A percentile compares a stretch with the other conserved stretches of the same genome.
Evolutionary conservation across 2,888 invertebrate species (phyloP).

Genomic region (Stegophylla sp.): DNA sequence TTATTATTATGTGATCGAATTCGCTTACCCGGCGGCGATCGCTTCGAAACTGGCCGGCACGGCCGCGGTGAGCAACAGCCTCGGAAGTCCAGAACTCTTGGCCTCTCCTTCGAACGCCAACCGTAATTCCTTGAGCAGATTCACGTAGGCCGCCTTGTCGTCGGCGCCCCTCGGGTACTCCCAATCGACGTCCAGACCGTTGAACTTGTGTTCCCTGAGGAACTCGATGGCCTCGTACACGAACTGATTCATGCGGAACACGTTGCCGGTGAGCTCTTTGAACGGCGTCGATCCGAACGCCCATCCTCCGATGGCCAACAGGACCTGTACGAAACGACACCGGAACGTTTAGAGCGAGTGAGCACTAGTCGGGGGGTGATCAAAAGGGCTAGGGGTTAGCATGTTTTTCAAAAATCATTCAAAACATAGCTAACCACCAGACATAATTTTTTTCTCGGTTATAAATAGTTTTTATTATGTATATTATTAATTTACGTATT

Average conservation of each 20-base stretch:
- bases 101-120: slow-evolving; percentile 92
- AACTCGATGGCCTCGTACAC: slow-evolving; percentile 94
- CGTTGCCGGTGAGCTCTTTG: slow-evolving; percentile 88
- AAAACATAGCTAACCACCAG: too few species aligned
- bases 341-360: too few species aligned
- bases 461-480: too few species aligned
- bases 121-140: slow-evolving; percentile 83
- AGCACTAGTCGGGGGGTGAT: too few species aligned
- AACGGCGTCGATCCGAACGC: slow-evolving; percentile 94
- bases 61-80: slow-evolving; percentile 81
- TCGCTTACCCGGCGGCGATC: slow-evolving; percentile 80
- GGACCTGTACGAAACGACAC: slow-evolving; percentile 68
- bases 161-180: slow-evolving; percentile 91
- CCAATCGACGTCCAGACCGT: slow-evolving; percentile 93
- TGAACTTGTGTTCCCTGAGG: slow-evolving; percentile 87
- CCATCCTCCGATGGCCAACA: slow-evolving; percentile 93
- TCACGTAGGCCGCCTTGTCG: slow-evolving; percentile 83
- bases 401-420: too few species aligned
- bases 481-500: too few species aligned
- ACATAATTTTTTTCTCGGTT: too few species aligned
- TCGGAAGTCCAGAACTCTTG: slow-evolving; percentile 82
- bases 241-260: slow-evolving; percentile 93
- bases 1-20: too few species aligned
- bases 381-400: too few species aligned
- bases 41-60: slow-evolving; percentile 94